Base-by-base conservation (phyloP, 2,888 invertebrate species). In the Zelleria hepariella region DNA sequence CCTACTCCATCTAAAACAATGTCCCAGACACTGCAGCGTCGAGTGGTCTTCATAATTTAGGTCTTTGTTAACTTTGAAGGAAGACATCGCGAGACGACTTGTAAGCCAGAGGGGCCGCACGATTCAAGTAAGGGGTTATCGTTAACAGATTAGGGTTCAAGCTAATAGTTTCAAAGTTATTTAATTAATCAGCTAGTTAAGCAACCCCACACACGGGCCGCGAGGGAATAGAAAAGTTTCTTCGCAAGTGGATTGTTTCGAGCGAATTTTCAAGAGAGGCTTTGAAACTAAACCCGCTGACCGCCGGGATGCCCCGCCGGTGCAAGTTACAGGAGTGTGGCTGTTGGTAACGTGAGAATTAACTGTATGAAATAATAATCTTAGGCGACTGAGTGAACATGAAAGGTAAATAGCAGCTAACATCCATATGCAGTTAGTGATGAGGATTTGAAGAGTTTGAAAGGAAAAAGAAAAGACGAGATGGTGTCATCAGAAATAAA, bases 281-380 rank as follows among this genome's bases (percentile, higher is more conserved):
- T 51, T 51, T 51, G 26, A 49, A 51, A 58, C 58, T 58, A 68
- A 71, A 68, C 64, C 67, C 65, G 68, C 67, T 70, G 70, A 67
- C 70, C 71, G 66, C 67, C 64, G 65, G 67, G 60, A 61, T 61
- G 64, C 48, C 47, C 55, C 53, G 56, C 48, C 62, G 58, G 57
- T 58, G 53, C 56, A 49, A 51, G 57, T 58, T 52, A 51, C 57
- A 54, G 18, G 26, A 42, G 32, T 1, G 32, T 5, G 15, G 32
- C 32, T 42, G n/a, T 42, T 42, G 15, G 10, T 42, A 42, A 15
- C 15, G 15, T 42, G 32, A 15, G 32, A 15, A 42, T 42, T 42
- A 42, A 42, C 32, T 4, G 32, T 42, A 42, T 42, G 32, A 15
- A 42, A 42, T 42, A 42, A 42, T 42, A 42, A 15, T 42, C 32